These are phyloP conservation scores for Nasonia oneida DNA, from an alignment of 2,888 invertebrate species.

Conservation along the genomic window DNA sequence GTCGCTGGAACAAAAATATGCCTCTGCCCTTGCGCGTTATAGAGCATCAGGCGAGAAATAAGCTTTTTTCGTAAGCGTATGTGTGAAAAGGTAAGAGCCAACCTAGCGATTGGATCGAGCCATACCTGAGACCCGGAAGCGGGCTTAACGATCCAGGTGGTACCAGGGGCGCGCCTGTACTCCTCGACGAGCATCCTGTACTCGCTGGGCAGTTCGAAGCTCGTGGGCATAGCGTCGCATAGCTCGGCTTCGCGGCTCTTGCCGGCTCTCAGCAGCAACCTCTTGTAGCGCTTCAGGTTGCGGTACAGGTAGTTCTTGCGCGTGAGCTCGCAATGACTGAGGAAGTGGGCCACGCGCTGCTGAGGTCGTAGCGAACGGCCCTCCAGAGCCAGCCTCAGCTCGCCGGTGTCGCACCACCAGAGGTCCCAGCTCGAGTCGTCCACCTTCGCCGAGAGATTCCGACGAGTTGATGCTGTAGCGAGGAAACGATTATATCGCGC, in stretches of 20 bases:
- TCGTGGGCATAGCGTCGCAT: constrained; percentile 82
- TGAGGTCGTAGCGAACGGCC: constrained; percentile 60
- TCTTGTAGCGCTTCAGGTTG: constrained; percentile 80
- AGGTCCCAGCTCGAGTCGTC: constrained; percentile 80
- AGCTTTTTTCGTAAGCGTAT: not conserved
- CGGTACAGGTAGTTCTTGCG: constrained; percentile 82
- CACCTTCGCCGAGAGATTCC: not conserved
- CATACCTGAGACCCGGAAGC: constrained; percentile 81
- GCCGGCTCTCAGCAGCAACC: constrained; percentile 69
- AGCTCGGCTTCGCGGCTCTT: constrained; percentile 78
- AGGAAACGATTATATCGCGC: not conserved
- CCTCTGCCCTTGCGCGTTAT: constrained; percentile 80
- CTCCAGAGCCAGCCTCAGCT: constrained; percentile 78
- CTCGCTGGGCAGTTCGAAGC: constrained; percentile 83
- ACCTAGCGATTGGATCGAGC: not conserved
- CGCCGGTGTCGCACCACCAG: constrained; percentile 83
- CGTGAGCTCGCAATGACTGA: constrained; percentile 83
- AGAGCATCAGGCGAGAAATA: constrained; percentile 64
- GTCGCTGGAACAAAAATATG: constrained; percentile 82
- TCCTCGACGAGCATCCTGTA: constrained; percentile 84
- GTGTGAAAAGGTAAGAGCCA: no score
- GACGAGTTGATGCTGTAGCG: not conserved
- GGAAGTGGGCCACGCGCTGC: constrained; percentile 82
- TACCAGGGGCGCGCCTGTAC: constrained; percentile 81
- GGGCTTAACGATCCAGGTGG: constrained; percentile 85